Evolutionary conservation across 2,888 invertebrate species (phyloP).

Genomic region (Hipparchia semele): DNA sequence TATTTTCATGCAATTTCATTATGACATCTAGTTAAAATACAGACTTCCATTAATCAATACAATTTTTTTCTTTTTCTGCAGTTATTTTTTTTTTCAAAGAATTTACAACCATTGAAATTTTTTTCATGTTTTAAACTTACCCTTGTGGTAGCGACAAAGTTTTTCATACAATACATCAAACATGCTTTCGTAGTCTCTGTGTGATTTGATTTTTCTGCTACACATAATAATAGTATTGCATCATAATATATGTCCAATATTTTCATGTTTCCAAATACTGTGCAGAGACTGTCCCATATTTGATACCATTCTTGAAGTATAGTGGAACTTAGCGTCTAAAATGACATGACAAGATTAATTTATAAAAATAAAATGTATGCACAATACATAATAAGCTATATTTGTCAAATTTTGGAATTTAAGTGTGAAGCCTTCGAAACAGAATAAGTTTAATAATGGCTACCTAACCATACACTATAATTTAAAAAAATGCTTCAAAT

Average conservation of each 20-base stretch:
- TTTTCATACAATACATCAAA: slow-evolving; percentile 62
- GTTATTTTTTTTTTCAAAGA: background rate
- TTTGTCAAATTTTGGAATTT: too few relatives aligned
- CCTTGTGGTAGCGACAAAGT: slow-evolving; percentile 59
- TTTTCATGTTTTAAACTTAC: slow-evolving; percentile 47
- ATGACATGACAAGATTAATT: slow-evolving; percentile 25
- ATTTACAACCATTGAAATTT: too few relatives aligned
- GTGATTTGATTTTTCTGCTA: slow-evolving; percentile 54
- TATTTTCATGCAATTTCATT: too few relatives aligned
- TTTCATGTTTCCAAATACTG: slow-evolving; percentile 46
- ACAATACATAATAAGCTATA: too few relatives aligned
- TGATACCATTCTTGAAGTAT: slow-evolving; percentile 65
- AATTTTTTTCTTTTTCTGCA: background rate
- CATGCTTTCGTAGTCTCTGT: slow-evolving; percentile 58
- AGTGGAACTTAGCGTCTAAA: slow-evolving; percentile 62
- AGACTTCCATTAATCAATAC: background rate
- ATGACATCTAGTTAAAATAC: too few relatives aligned
- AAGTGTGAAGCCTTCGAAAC: too few relatives aligned
- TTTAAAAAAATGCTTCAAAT: too few relatives aligned
- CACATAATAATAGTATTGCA: slow-evolving; percentile 51
- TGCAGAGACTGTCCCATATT: slow-evolving; percentile 60
- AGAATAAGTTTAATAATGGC: too few relatives aligned
- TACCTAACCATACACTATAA: too few relatives aligned
- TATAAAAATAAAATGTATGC: too few relatives aligned
- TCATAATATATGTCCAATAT: slow-evolving; percentile 55